Base-by-base conservation (phyloP, 2,113 vertebrate genomes). In the Vidua chalybeata region DNA sequence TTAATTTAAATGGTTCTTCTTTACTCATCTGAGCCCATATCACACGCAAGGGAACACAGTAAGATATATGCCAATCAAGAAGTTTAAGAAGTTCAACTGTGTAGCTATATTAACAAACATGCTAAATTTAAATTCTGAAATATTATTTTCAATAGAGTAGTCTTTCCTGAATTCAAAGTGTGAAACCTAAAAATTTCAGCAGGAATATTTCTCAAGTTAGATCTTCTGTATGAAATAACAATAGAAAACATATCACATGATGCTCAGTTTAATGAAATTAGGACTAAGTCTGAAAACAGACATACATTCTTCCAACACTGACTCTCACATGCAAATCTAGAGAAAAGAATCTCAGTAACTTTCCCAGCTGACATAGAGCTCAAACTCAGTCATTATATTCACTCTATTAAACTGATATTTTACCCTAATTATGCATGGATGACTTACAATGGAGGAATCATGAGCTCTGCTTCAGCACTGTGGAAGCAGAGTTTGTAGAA, bases 321-420 rank as follows among this genome's bases (percentile, higher is more conserved):
- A 90, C 20, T 90, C 16, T 48, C 37, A 21, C 0, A 82, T 22
- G 48, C 88, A 93, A 78, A 95, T 56, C 9, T 54, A 81, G 23
- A 86, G 21, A 84, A 85, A 69, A 88, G 62, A 87, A 45, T 46
- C 43, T 74, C 59, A 49, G 49, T 69, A 77, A 80, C 46, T 64
- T 78, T 68, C 33, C 41, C 48, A 52, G n/a, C 23, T 76, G 82
- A 41, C 26, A 64, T 0, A 52, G 15, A 72, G 31, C 26, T 84
- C 41, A 58, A 88, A 73, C 10, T 89, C 58, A 52, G 66, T 39
- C 55, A 75, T 68, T 84, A 86, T 8, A 59, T 62, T 86, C 26
- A 63, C 33, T 79, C 95, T 81, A 87, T 93, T 90, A 93, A 95
- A 94, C 37, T 84, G 73, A 87, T 93, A 89, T 96, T 88, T 96